Evolutionary conservation across 2,797 vertebrate species (phyloP).

Genomic region (Scarus forsteni): DNA sequence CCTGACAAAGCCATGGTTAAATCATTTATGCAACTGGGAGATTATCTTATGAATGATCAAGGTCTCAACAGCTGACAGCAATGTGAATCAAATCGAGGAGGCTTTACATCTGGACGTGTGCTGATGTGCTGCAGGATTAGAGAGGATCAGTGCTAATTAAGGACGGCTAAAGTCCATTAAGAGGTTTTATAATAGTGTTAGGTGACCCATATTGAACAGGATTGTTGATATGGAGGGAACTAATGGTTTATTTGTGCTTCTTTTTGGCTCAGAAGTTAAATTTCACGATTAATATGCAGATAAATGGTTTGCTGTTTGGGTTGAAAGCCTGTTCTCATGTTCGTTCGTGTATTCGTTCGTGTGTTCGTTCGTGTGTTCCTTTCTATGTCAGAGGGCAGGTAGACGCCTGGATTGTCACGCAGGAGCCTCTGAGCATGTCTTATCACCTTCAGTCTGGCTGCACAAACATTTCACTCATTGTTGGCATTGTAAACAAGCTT

Average conservation of each 20-base stretch:
- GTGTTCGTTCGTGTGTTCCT: neutral
- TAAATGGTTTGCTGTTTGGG: too few relatives aligned
- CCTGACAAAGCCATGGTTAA: too few relatives aligned
- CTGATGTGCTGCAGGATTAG: neutral
- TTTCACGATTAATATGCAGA: too few relatives aligned
- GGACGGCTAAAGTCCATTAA: neutral
- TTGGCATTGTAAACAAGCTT: slow-evolving; percentile 7
- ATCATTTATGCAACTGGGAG: neutral
- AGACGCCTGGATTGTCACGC: slow-evolving; percentile 2
- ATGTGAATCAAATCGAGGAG: too few relatives aligned
- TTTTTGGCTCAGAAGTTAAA: neutral
- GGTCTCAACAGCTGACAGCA: neutral
- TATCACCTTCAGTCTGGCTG: slow-evolving; percentile 24
- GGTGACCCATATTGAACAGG: too few relatives aligned
- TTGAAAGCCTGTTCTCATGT: neutral
- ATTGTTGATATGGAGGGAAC: too few relatives aligned
- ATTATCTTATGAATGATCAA: neutral
- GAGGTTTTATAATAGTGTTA: too few relatives aligned
- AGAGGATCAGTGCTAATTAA: neutral
- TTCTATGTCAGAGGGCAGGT: slow-evolving; percentile 12
- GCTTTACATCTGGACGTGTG: too few relatives aligned
- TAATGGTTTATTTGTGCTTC: too few relatives aligned
- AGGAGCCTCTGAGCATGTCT: slow-evolving; percentile 25
- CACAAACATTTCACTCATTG: slow-evolving; percentile 11
- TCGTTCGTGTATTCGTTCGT: neutral